Percentiles rank a stretch among this genome's conserved stretches.
These are phyloP conservation scores for Cyprinodon diabolis DNA, from an alignment of 2,797 vertebrate genomes.

Conservation along the genomic window DNA sequence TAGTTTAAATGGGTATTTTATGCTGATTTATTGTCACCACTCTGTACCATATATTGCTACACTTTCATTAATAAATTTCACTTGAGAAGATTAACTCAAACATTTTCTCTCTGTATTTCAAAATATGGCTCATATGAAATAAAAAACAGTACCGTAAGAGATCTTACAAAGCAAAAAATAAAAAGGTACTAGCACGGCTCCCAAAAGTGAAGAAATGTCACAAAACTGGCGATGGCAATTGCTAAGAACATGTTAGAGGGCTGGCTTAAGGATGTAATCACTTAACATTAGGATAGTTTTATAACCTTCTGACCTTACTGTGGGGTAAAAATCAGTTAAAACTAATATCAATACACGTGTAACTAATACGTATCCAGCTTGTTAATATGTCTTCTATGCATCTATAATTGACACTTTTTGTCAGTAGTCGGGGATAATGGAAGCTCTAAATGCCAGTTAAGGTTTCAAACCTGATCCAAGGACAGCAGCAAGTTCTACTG, in stretches of 20 bases:
- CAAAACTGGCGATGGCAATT: neutral
- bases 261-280: neutral
- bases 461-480: slow-evolving; percentile 53
- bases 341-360: slow-evolving; percentile 42
- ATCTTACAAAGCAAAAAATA: neutral
- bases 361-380: slow-evolving; percentile 20
- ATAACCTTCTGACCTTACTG: slow-evolving; percentile 5
- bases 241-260: neutral
- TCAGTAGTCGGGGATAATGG: slow-evolving; percentile 39
- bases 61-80: neutral
- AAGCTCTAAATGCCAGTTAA: slow-evolving; percentile 40
- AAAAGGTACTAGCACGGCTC: neutral
- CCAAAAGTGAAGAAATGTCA: neutral
- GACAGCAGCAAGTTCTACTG: slow-evolving; percentile 20
- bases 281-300: neutral
- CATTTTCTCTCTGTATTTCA: neutral
- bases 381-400: slow-evolving; percentile 22
- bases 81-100: neutral
- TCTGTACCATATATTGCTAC: neutral
- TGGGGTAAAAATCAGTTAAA: slow-evolving; percentile 24
- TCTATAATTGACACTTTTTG: slow-evolving; percentile 29
- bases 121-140: neutral
- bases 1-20: neutral
- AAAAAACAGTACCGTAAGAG: neutral
- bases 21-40: neutral